Base-by-base conservation (phyloP, 2,797 vertebrate genomes). In the Semotilus atromaculatus region DNA sequence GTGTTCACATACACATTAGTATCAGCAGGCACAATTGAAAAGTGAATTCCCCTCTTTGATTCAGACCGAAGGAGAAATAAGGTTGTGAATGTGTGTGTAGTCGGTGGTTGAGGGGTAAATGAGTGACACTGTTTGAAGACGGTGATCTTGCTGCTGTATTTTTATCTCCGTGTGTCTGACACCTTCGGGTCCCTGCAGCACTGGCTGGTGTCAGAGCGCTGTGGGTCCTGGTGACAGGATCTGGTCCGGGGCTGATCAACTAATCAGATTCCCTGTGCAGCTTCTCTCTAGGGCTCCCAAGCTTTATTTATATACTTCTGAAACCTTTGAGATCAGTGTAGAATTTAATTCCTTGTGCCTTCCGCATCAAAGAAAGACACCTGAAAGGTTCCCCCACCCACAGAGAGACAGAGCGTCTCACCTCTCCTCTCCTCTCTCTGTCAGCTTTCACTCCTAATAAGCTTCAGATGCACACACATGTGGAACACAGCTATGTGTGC, bases 311-410 rank as follows among this genome's bases (percentile, higher is more conserved):
- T 87, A 75, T 76, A 76, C 80, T 70, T 84, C 80, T 79, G 66
- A 72, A 88, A 78, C 81, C 68, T 86, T 75, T 81, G 68, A 86
- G 75, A 82, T 89, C 55, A 53, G 79, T 72, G 66, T 80, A 68
- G 82, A 81, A 84, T 88, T 74, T 84, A 84, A 89, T 89, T 86
- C 83, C 81, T 74, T 68, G 70, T 77, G 84, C 62, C 62, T 80
- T 34, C 14, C 73, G 84, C 80, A 85, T 90, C 82, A 90, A 88
- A 89, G 82, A 21, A 79, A 80, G 66, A 8, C 80, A 87, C 80
- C 89, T 89, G 83, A 86, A 88, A 88, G 81, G 45, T 85, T 89
- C 60, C 64, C 81, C 82, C 88, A 70, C 72, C 78, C 83, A 70
- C 80, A 31, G 81, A 88, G 77, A 76, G 58, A 80, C 76, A 29